These are phyloP conservation scores for Bicyclus anynana DNA, from an alignment of 1,140 invertebrate genomes.

Conservation along the genomic window DNA sequence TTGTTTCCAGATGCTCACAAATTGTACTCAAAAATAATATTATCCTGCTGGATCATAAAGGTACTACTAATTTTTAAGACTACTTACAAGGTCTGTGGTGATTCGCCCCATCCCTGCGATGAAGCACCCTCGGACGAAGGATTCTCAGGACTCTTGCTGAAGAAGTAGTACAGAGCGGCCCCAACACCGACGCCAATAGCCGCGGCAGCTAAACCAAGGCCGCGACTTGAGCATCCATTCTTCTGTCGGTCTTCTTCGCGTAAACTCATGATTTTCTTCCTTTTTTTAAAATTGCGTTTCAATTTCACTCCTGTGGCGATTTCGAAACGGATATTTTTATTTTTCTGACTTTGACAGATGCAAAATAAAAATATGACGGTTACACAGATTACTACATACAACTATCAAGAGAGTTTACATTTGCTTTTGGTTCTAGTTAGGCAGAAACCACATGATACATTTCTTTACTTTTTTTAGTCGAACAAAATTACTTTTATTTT, in stretches of 20 bases:
- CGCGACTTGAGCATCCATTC: slow-evolving; percentile 46
- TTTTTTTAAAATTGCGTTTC: background rate
- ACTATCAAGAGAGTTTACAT: too few relatives aligned
- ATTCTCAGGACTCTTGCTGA: slow-evolving; percentile 50
- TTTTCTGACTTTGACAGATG: background rate
- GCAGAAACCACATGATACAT: too few relatives aligned
- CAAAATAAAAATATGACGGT: too few relatives aligned
- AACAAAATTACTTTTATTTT: too few relatives aligned
- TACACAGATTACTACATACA: too few relatives aligned
- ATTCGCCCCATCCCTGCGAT: slow-evolving; percentile 35
- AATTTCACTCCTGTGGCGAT: background rate
- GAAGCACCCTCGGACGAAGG: slow-evolving; percentile 49
- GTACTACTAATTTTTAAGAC: background rate
- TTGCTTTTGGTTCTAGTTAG: too few relatives aligned
- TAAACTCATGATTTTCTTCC: slow-evolving; percentile 41
- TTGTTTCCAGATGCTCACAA: too few relatives aligned
- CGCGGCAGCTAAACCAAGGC: slow-evolving; percentile 54
- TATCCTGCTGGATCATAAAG: too few relatives aligned
- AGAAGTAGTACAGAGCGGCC: slow-evolving; percentile 68
- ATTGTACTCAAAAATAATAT: too few relatives aligned
- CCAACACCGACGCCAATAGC: slow-evolving; percentile 64
- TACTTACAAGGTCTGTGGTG: slow-evolving; percentile 53
- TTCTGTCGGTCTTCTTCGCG: slow-evolving; percentile 58
- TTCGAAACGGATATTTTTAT: background rate
- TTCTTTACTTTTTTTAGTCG: too few relatives aligned